Percentiles rank a stretch among this genome's conserved stretches.
Evolutionary conservation across 2,113 vertebrate species (phyloP).

Genomic region (Campylomormyrus tamandua): DNA sequence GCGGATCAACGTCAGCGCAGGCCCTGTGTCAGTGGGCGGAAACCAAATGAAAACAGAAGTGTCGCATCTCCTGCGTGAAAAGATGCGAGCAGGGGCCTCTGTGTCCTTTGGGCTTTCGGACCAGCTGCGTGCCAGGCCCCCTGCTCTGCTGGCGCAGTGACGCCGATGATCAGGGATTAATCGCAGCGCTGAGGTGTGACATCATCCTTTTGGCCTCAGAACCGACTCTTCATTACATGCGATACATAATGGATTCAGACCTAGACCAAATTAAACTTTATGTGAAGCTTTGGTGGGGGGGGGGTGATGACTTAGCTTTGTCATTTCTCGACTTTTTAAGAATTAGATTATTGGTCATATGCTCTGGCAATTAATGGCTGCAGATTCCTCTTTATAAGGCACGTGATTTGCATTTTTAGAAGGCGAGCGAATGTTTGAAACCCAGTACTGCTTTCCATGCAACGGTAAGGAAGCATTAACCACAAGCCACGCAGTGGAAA

Average conservation of each 20-base stretch:
- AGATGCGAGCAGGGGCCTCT: neutral
- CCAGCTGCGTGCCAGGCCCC: neutral
- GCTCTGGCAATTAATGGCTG: neutral
- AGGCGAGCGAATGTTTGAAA: neutral
- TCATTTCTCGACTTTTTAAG: neutral
- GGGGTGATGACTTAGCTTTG: neutral
- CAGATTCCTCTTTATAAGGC: conserved; percentile 19
- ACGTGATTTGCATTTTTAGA: neutral
- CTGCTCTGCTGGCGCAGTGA: neutral
- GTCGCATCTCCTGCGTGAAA: neutral
- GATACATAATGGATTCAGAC: neutral
- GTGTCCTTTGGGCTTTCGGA: neutral
- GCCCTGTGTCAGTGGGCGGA: neutral
- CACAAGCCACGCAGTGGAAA: neutral
- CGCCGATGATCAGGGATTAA: neutral
- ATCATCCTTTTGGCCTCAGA: neutral
- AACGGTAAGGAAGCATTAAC: conserved; percentile 19
- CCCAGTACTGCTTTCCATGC: conserved; percentile 15
- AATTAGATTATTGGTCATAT: neutral
- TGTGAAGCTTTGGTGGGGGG: neutral
- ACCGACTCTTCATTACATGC: neutral
- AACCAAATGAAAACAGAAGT: neutral
- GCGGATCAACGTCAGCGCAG: neutral
- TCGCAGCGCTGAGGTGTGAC: neutral
- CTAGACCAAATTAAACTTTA: neutral